These are phyloP conservation scores for Cephalotes varians DNA, from an alignment of 2,888 invertebrate genomes.

Conservation along the genomic window DNA sequence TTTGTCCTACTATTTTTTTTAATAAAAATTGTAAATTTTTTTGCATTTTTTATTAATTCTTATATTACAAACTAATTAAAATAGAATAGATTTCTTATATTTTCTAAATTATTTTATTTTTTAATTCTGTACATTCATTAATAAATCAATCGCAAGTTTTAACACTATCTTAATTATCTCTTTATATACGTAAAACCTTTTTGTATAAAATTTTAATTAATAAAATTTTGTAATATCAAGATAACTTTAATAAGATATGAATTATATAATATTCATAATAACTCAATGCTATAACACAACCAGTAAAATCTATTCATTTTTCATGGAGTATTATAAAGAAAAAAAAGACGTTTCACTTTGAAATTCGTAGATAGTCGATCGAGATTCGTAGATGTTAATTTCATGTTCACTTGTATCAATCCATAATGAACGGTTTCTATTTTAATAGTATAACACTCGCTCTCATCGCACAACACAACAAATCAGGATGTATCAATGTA, in stretches of 20 bases:
- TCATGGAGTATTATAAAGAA: neutral
- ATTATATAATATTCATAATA: neutral
- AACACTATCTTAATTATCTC: neutral
- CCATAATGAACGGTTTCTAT: conserved; percentile 63
- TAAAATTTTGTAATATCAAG: neutral
- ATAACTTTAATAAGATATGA: neutral
- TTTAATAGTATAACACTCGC: neutral
- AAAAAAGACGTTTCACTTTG: neutral
- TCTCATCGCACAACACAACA: conserved; percentile 57
- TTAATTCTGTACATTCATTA: neutral
- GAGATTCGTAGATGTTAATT: no score
- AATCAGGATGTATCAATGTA: conserved; percentile 79
- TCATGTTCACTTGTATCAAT: neutral
- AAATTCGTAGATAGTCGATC: neutral
- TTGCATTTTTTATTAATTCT: neutral
- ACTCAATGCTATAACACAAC: neutral
- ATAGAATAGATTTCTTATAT: neutral
- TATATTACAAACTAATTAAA: neutral
- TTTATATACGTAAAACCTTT: neutral
- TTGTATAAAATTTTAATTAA: neutral
- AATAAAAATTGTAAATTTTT: no score
- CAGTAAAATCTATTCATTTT: neutral
- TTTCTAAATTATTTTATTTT: neutral
- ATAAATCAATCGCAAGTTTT: neutral
- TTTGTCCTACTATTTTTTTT: no score